Conservation (phyloP, 2,797 vertebrate genomes). For the Notolabrus celidotus region DNA sequence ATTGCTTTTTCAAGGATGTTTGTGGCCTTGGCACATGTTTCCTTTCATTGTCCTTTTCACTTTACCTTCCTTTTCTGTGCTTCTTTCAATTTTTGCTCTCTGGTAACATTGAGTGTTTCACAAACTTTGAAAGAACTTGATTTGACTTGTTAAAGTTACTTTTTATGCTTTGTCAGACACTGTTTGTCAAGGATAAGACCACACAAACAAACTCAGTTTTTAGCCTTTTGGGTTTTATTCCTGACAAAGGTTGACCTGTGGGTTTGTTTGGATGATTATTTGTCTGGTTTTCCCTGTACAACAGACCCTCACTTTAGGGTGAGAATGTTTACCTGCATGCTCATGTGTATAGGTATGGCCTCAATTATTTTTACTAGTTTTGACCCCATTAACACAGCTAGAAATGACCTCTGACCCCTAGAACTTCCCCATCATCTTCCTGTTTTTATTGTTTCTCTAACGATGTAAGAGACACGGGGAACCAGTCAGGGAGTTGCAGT, state of each 20-base stretch:
- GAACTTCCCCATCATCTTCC: background rate
- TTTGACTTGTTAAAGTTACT: background rate
- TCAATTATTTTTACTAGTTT: background rate
- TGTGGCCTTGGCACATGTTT: background rate
- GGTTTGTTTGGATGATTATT: background rate
- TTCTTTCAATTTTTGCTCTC: background rate
- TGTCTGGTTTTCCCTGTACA: background rate
- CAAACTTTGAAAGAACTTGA: no score
- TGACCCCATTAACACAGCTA: constrained; percentile 45
- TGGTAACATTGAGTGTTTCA: background rate
- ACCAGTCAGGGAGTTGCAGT: background rate
- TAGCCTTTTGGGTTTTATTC: background rate
- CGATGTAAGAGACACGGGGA: background rate
- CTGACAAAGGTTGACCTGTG: no score
- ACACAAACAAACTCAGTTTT: background rate
- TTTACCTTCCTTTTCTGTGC: background rate
- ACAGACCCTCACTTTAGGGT: background rate
- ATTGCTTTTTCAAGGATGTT: background rate
- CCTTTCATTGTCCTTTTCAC: background rate
- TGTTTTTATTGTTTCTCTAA: constrained; percentile 11
- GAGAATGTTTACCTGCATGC: constrained; percentile 1
- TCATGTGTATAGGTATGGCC: background rate
- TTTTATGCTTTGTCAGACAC: background rate
- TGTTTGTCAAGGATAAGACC: background rate
- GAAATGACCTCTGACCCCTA: constrained; percentile 18